Base-by-base conservation (phyloP, 2,888 invertebrate species). In the Acleris laterana region DNA sequence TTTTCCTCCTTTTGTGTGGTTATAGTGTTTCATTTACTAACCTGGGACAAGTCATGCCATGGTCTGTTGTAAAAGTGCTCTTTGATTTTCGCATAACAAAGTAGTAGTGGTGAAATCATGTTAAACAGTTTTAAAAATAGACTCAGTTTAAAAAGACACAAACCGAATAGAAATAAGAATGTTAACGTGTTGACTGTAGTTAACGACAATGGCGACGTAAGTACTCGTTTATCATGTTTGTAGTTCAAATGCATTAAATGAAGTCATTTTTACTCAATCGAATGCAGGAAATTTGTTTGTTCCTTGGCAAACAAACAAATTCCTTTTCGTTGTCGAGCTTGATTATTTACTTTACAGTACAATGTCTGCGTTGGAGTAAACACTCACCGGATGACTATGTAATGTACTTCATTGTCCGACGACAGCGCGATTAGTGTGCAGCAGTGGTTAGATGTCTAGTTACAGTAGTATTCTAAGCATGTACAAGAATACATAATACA, bases 221-320 rank as follows among this genome's bases (percentile, higher is more conserved):
- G 83, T 82, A 63, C 20, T 28, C 59, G 49, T 38, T 48, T 32
- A 2, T 25, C 13, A 19, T 28, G 32, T 19, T 42, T 48, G 25
- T 32, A 22, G 6, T 55, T 19, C n/a, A 42, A 19, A 11, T 17
- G 9, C 49, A 20, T 19, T 38, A 53, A 32, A 42, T 46, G 13
- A 44, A 50, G 13, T 20, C 17, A 11, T 48, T 52, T 52, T 46
- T 52, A 20, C 28, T 55, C 69, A 17, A n/a, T 62, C 65, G 64
- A 46, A 17, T 57, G 17, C 55, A 16, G 20, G 20, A 38, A 22
- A 77, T 77, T 78, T 79, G 75, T 72, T 72, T 71, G 71, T 77
- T 81, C 76, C 74, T 76, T 71, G 77, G 73, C 72, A 85, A 88
- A 88, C 82, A 90, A 88, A 87, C 88, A 84, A 86, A 89, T 89